A percentile compares a stretch with the other conserved stretches of the same genome.
phyloP scores from a whole-genome alignment of 2,797 vertebrate genomes.

The Muraenolepis orangiensis region DNA sequence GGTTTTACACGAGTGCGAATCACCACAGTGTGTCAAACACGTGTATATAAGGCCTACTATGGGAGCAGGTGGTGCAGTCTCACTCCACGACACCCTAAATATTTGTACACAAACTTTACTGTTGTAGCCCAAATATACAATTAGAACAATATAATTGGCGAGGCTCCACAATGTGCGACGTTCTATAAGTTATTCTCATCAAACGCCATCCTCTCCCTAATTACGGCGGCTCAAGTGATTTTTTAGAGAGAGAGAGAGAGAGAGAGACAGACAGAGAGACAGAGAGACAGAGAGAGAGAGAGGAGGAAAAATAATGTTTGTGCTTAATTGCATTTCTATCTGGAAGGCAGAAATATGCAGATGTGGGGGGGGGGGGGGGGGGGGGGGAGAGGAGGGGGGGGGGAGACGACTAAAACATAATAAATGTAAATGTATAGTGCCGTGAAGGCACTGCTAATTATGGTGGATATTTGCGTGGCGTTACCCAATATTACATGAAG shows the following conservation, averaged over 20 bases:
- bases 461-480: conserved; percentile 70
- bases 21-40: not conserved
- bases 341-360: conserved; percentile 76
- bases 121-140: conserved; percentile 20
- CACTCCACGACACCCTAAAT: not conserved
- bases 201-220: conserved; percentile 68
- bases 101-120: conserved; percentile 18
- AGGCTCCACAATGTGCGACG: conserved; percentile 31
- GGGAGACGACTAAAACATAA: not conserved
- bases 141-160: conserved; percentile 2
- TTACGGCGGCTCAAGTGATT: conserved; percentile 77
- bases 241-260: conserved; percentile 35
- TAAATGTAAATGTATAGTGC: conserved; percentile 66
- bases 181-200: conserved; percentile 60
- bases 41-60: no score
- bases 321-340: conserved; percentile 82
- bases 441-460: conserved; percentile 76
- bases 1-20: not conserved
- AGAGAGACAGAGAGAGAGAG: not conserved
- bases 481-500: conserved; percentile 63
- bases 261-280: not conserved
- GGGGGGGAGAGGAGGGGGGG: no score
- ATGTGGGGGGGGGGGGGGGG: no score
- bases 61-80: not conserved
- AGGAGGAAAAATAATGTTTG: conserved; percentile 51